Conservation (phyloP, 2,888 invertebrate genomes). For the Protophormia terraenovae region DNA sequence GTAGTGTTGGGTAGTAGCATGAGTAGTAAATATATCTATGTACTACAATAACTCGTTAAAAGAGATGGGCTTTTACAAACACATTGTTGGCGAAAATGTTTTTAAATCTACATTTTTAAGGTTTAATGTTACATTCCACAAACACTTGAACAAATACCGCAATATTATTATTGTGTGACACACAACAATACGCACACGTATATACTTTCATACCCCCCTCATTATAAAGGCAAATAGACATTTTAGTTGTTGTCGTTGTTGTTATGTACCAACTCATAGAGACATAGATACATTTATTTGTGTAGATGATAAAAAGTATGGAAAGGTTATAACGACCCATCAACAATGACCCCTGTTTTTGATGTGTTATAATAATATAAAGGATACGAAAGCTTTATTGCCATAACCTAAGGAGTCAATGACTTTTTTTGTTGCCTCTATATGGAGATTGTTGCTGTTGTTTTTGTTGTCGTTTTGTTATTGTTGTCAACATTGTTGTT, state of each 20-base stretch:
- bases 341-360: conserved; percentile 55
- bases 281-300: conserved; percentile 10
- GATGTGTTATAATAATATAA: conserved; percentile 28
- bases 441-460: conserved; percentile 72
- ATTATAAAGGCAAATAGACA: neutral
- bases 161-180: conserved; percentile 49
- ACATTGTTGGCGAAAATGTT: conserved; percentile 41
- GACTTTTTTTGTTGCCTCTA: conserved; percentile 74
- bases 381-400: conserved; percentile 67
- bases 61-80: conserved; percentile 40
- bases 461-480: neutral
- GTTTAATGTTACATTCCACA: conserved; percentile 64
- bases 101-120: conserved; percentile 34
- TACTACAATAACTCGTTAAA: conserved; percentile 26
- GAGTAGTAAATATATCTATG: neutral
- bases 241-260: no score
- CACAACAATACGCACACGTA: neutral
- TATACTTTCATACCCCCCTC: neutral
- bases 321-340: conserved; percentile 50
- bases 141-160: conserved; percentile 68
- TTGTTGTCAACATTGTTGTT: neutral
- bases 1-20: neutral
- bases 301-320: conserved; percentile 6
- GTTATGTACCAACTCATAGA: neutral
- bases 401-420: conserved; percentile 78